Percentiles rank a stretch among this genome's conserved stretches.
Conservation (phyloP, 2,888 invertebrate genomes). For the Scaptomyza flava region DNA sequence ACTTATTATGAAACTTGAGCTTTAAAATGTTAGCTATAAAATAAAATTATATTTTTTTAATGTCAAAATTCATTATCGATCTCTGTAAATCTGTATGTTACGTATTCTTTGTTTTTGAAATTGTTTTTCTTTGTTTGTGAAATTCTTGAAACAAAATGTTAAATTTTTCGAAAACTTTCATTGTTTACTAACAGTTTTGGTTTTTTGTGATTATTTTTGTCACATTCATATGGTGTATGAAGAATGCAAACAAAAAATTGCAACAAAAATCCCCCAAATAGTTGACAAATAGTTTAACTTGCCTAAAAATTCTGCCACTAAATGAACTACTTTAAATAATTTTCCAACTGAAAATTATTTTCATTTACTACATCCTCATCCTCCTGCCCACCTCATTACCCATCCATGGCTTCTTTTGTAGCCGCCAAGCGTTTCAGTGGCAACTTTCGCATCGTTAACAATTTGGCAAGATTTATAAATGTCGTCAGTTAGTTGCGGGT, state of each 20-base stretch:
- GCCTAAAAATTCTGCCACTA: slow-evolving; percentile 63
- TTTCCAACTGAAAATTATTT: slow-evolving; percentile 75
- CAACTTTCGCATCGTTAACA: too few species aligned
- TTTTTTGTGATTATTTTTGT: background rate
- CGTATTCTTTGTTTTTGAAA: too few species aligned
- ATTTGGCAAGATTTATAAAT: too few species aligned
- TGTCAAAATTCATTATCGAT: too few species aligned
- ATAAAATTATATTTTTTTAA: too few species aligned
- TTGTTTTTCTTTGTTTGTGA: too few species aligned
- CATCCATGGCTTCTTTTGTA: background rate
- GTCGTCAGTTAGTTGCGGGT: too few species aligned
- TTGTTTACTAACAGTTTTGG: background rate
- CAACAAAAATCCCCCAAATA: slow-evolving; percentile 49
- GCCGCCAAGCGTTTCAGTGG: too few species aligned
- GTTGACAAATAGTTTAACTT: slow-evolving; percentile 66
- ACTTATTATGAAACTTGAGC: background rate
- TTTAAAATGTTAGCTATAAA: too few species aligned
- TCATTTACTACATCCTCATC: slow-evolving; percentile 75
- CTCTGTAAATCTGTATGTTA: too few species aligned
- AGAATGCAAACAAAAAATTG: slow-evolving; percentile 18
- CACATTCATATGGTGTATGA: slow-evolving; percentile 14
- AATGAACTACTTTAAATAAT: slow-evolving; percentile 80
- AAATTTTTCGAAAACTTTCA: background rate
- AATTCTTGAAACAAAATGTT: too few species aligned
- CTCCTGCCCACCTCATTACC: background rate